Evolutionary conservation across 2,797 vertebrate species (phyloP).

Genomic region (Eulemur albifrons): DNA sequence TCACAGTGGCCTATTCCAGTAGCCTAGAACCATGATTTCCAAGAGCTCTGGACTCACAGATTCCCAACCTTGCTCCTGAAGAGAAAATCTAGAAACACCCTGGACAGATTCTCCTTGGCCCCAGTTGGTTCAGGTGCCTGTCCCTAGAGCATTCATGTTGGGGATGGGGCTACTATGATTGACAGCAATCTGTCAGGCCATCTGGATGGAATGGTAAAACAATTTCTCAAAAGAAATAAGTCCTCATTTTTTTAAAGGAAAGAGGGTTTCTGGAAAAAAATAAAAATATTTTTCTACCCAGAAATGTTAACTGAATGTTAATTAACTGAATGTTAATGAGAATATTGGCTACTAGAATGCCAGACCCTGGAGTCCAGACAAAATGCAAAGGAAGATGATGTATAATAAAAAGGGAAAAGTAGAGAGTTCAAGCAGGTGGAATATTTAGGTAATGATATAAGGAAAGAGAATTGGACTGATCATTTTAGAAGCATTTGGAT

Average conservation of each 20-base stretch:
- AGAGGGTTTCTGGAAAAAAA: background rate
- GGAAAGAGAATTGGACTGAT: background rate
- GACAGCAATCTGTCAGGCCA: background rate
- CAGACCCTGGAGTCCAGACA: background rate
- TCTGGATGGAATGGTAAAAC: background rate
- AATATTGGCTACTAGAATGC: background rate
- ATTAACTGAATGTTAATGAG: background rate
- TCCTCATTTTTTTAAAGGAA: background rate
- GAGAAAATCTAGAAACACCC: background rate
- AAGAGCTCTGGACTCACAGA: background rate
- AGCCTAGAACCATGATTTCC: background rate
- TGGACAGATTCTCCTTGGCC: background rate
- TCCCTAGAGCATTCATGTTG: background rate
- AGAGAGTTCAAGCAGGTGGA: background rate
- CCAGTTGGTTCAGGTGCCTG: background rate
- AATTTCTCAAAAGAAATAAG: background rate
- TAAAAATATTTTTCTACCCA: background rate
- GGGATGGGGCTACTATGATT: background rate
- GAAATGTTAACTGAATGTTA: background rate
- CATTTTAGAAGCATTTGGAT: background rate
- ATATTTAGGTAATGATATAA: background rate
- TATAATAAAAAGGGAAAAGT: background rate
- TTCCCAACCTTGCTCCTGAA: background rate
- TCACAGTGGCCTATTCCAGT: background rate
- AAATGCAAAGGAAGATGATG: background rate